These are phyloP conservation scores for Microdon myrmicae DNA, from an alignment of 2,888 invertebrate species.

Conservation along the genomic window DNA sequence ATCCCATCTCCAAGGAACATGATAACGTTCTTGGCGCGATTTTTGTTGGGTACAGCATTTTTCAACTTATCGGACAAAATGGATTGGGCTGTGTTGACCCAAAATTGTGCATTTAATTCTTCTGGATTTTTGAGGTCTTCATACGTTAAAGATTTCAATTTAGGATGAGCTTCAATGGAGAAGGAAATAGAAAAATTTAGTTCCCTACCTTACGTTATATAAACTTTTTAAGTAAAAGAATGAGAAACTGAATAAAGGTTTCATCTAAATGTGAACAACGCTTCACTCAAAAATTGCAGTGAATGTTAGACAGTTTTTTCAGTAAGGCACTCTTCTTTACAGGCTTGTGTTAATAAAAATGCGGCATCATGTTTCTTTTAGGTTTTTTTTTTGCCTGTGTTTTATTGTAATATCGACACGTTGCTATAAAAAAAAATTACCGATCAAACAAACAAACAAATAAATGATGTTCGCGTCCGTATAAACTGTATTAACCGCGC, in stretches of 20 bases:
- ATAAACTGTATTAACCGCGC: no score
- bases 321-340: no score
- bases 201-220: no score
- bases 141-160: slow-evolving; percentile 33
- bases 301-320: no score
- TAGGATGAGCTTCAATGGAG: slow-evolving; percentile 57
- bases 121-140: slow-evolving; percentile 53
- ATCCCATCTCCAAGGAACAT: slow-evolving; percentile 82
- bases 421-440: no score
- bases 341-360: no score
- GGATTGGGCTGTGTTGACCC: slow-evolving; percentile 62
- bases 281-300: background rate
- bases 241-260: background rate
- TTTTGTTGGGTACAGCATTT: slow-evolving; percentile 53
- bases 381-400: no score
- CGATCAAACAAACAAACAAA: no score
- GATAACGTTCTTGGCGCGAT: slow-evolving; percentile 72
- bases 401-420: no score
- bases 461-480: no score
- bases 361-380: no score
- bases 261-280: background rate
- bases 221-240: slow-evolving; percentile 14
- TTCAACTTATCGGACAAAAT: slow-evolving; percentile 57
- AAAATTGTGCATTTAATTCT: slow-evolving; percentile 59
- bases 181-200: background rate